Evolutionary conservation across 1,140 invertebrate species (phyloP), one percentile per base, ranked within the genome.

Genomic region (Drosophila mauritiana): DNA sequence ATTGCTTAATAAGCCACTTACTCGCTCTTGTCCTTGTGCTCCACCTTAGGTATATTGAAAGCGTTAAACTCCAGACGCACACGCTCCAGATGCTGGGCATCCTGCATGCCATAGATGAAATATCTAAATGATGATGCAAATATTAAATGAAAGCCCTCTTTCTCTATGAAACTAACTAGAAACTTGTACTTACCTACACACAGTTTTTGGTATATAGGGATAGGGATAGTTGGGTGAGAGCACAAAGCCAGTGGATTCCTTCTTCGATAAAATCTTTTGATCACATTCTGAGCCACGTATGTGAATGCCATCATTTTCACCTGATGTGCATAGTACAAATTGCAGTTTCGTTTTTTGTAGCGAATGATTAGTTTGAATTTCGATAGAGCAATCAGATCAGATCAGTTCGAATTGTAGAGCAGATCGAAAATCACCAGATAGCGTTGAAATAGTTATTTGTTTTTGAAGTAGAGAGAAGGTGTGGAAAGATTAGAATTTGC

Each of bases 81-180:
- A 92, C 97, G 95, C 93, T 99, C 98, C 85, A 99, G 94, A 93
- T 98, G 96, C 92, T 99, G 97, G 56, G 96, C 95, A 93, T 99
- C 98, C 93, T 98, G 97, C 94, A 99, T 96, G 73, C 98, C 98
- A 93, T 99, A 99, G 92, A 99, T 97, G 94, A 98, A 99, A 94
- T 99, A 99, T 93, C 97, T 94, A 54, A 8, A 27, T 13, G 54
- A 25, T 43, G 0, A 53, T 46, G 8, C 4, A 12, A 17, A n/a
- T 5, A 13, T 45, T 59, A 12, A 43, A 17, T 31, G 2, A 13
- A 20, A 8, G 4, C 10, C 11, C 8, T 5, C 39, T 11, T 0
- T 4, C 2, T 43, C 5, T n/a, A 2, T 10, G 31, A 11, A 5
- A 3, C 1, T 4, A 20, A 11, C 0, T 2, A 0, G 3, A 5